A percentile compares a stretch with the other conserved stretches of the same genome.
Conservation (phyloP, 1,140 invertebrate species). For the Micrasema minimum region DNA sequence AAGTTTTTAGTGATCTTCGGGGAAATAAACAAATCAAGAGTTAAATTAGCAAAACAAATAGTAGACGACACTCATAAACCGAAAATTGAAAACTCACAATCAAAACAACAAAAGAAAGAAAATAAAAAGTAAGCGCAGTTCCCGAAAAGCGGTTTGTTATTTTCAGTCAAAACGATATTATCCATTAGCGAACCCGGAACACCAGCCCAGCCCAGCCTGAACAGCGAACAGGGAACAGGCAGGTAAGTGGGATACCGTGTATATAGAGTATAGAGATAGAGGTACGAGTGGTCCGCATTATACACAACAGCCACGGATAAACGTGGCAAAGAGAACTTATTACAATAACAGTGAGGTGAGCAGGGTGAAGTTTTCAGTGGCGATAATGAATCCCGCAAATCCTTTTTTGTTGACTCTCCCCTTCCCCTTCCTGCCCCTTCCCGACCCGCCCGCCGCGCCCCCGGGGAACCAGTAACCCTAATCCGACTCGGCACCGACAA, state of each 20-base stretch:
- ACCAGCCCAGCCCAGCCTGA: too few species aligned
- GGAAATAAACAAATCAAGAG: too few species aligned
- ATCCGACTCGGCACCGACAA: constrained; percentile 20
- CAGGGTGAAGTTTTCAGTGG: constrained; percentile 24
- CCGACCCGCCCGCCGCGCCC: neutral
- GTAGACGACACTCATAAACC: too few species aligned
- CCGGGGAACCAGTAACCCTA: neutral
- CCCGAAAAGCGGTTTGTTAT: constrained; percentile 1
- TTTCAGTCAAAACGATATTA: neutral
- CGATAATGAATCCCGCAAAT: constrained; percentile 38
- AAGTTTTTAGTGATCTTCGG: too few species aligned
- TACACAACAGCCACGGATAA: too few species aligned
- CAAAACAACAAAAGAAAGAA: too few species aligned
- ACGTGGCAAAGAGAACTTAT: neutral
- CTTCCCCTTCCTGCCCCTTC: neutral
- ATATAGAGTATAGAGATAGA: too few species aligned
- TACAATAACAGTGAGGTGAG: constrained; percentile 24
- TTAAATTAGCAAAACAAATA: too few species aligned
- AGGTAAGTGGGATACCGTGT: too few species aligned
- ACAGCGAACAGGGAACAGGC: too few species aligned
- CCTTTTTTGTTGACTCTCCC: constrained; percentile 22
- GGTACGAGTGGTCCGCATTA: too few species aligned
- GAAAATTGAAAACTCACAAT: too few species aligned
- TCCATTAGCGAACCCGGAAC: constrained; percentile 11
- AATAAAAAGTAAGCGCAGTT: neutral